Percentiles rank a stretch among this genome's conserved stretches.
These are phyloP conservation scores for Acipenser ruthenus DNA, from an alignment of 2,797 vertebrate species.

Conservation along the genomic window DNA sequence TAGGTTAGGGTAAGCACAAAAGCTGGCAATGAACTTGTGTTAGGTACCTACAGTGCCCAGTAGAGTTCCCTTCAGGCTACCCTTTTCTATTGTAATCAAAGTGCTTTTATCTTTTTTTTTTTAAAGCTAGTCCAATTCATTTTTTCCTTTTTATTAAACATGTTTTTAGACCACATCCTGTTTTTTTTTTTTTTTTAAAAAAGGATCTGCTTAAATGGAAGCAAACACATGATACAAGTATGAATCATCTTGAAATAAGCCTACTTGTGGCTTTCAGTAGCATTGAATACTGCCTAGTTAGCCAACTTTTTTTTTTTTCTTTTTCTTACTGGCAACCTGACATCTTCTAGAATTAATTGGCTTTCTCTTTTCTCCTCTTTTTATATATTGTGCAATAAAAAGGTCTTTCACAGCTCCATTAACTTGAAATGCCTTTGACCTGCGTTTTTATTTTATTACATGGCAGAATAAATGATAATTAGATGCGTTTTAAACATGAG, in stretches of 20 bases:
- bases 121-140: slow-evolving; percentile 58
- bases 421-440: slow-evolving; percentile 10
- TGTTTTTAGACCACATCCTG: slow-evolving; percentile 54
- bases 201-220: slow-evolving; percentile 40
- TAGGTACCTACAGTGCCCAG: no score
- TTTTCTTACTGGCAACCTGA: neutral
- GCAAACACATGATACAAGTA: slow-evolving; percentile 20
- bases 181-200: slow-evolving; percentile 39
- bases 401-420: slow-evolving; percentile 6
- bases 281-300: slow-evolving; percentile 36
- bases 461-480: neutral
- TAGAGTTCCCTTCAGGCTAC: slow-evolving; percentile 47
- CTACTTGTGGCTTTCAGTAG: slow-evolving; percentile 31
- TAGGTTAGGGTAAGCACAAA: neutral
- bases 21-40: neutral
- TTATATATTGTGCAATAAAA: slow-evolving; percentile 16
- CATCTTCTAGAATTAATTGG: neutral
- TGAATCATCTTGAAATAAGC: slow-evolving; percentile 20
- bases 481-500: neutral
- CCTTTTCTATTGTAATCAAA: slow-evolving; percentile 60
- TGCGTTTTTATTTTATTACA: slow-evolving; percentile 8
- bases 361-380: neutral
- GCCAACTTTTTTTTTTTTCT: slow-evolving; percentile 34
- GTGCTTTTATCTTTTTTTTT: slow-evolving; percentile 68
- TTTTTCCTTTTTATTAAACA: slow-evolving; percentile 57